Evolutionary conservation across 2,888 invertebrate species (phyloP).

Genomic region (Abrostola tripartita): DNA sequence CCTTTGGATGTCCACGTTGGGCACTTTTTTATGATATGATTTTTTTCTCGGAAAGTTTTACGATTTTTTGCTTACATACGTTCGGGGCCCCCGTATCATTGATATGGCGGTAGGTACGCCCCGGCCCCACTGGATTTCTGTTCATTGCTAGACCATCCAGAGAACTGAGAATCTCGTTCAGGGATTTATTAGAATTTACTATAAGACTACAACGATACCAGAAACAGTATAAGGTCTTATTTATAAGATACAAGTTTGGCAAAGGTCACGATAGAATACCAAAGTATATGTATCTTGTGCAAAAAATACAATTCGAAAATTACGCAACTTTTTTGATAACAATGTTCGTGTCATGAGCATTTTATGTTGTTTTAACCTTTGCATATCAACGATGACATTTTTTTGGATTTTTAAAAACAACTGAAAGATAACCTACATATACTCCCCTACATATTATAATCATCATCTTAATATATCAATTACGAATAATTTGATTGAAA

Average conservation of each 20-base stretch:
- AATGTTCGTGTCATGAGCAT: background rate
- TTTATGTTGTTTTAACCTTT: conserved; percentile 23
- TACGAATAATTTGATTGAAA: too few relatives aligned
- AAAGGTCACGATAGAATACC: background rate
- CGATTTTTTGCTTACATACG: too few relatives aligned
- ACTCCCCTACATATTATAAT: too few relatives aligned
- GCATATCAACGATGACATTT: conserved; percentile 17
- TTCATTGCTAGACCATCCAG: too few relatives aligned
- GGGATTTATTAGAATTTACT: background rate
- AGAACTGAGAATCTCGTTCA: too few relatives aligned
- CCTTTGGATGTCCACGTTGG: too few relatives aligned
- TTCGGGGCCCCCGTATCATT: too few relatives aligned
- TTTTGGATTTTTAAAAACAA: conserved; percentile 21
- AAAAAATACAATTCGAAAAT: conserved; percentile 14
- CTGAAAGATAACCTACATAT: background rate
- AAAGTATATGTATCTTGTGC: background rate
- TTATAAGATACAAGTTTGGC: background rate
- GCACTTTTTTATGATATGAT: too few relatives aligned
- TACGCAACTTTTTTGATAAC: conserved; percentile 16
- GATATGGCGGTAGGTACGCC: too few relatives aligned
- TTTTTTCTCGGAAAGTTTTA: too few relatives aligned
- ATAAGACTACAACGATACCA: background rate
- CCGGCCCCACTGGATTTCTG: too few relatives aligned
- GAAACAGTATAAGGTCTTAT: background rate
- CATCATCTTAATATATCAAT: too few relatives aligned